These are phyloP conservation scores for Nephrotoma flavescens DNA, from an alignment of 2,888 invertebrate species.

Conservation along the genomic window DNA sequence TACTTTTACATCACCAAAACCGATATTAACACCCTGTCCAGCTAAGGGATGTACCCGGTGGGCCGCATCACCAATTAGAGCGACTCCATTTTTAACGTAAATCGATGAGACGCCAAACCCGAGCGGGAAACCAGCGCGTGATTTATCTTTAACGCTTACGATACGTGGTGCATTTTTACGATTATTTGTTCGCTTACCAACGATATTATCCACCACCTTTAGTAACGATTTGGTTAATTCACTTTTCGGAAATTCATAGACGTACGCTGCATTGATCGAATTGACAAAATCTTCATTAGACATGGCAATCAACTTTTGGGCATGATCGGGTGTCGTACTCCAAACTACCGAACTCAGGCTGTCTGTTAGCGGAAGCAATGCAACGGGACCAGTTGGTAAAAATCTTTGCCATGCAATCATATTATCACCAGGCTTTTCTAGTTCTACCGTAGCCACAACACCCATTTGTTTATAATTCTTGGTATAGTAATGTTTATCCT, in stretches of 20 bases:
- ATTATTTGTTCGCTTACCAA: constrained; percentile 25
- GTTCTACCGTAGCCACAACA: constrained; percentile 77
- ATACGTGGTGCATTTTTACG: constrained; percentile 30
- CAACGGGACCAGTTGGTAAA: constrained; percentile 81
- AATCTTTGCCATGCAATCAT: constrained; percentile 93
- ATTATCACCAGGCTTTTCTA: constrained; percentile 58
- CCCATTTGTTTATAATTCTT: constrained; percentile 78
- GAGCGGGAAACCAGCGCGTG: constrained; percentile 78
- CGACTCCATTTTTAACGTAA: constrained; percentile 70
- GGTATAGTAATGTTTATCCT: constrained; percentile 29
- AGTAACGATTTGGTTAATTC: constrained; percentile 27
- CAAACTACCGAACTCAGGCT: constrained; percentile 84
- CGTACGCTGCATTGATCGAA: constrained; percentile 72
- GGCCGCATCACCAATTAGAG: constrained; percentile 76
- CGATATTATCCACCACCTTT: constrained; percentile 34
- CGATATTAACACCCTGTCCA: constrained; percentile 95
- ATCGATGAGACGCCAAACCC: constrained; percentile 79
- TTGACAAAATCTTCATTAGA: constrained; percentile 72
- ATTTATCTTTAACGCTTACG: constrained; percentile 21
- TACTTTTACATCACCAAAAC: constrained; percentile 79
- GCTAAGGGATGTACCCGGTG: constrained; percentile 92
- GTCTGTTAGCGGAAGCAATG: constrained; percentile 71
- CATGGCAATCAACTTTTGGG: constrained; percentile 53
- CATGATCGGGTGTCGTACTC: constrained; percentile 65
- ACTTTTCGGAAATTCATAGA: constrained; percentile 31